phyloP scores from a whole-genome alignment of 2,797 vertebrate genomes.

The Hoplostethus mediterraneus region DNA sequence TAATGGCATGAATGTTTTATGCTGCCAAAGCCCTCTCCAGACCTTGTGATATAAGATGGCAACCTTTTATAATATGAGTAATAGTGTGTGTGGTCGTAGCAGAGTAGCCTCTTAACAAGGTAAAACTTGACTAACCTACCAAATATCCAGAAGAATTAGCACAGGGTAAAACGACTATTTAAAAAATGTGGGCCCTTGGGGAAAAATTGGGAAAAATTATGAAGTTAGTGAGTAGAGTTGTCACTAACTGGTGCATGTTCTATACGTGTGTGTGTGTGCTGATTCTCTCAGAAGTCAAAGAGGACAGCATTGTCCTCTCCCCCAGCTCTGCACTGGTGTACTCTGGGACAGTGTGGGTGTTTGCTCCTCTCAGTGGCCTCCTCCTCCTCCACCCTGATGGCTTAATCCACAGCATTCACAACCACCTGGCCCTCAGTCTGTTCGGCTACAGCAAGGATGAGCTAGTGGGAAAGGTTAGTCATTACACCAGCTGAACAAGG shows the following conservation, averaged over 20 bases:
- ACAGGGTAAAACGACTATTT: not conserved
- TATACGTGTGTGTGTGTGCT: not conserved
- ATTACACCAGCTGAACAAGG: slow-evolving; percentile 7
- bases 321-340: slow-evolving; percentile 72
- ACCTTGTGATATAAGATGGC: not conserved
- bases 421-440: slow-evolving; percentile 87
- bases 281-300: slow-evolving; percentile 40
- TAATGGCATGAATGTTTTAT: not conserved
- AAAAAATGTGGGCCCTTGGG: not conserved
- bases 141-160: not conserved
- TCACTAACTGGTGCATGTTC: slow-evolving; percentile 1
- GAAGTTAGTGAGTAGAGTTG: not conserved
- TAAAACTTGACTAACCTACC: not conserved
- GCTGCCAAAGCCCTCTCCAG: not conserved
- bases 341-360: slow-evolving; percentile 88
- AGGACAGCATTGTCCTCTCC: slow-evolving; percentile 26
- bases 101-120: not conserved
- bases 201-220: not conserved
- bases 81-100: not conserved
- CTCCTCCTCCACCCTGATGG: slow-evolving; percentile 89
- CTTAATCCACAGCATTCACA: slow-evolving; percentile 88
- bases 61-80: not conserved
- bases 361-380: slow-evolving; percentile 89
- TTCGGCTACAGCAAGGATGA: slow-evolving; percentile 90
- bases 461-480: slow-evolving; percentile 90